Evolutionary conservation across 1,140 invertebrate species (phyloP).

Genomic region (Drosophila parvula): DNA sequence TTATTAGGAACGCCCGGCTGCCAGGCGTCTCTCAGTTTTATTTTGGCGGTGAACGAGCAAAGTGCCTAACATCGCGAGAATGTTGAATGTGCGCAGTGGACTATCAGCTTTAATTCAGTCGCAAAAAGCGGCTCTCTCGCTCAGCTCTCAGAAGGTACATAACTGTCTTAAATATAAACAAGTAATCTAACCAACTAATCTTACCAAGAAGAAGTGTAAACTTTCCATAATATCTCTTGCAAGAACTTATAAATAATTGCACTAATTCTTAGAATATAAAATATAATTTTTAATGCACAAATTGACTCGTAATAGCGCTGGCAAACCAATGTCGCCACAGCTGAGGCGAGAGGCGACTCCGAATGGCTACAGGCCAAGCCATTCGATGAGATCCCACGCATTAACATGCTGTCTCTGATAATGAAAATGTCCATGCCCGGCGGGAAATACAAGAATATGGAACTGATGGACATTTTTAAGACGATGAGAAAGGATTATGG

Average conservation of each 20-base stretch:
- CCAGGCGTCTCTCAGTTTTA: slow-evolving; percentile 19
- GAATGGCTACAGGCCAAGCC: slow-evolving; percentile 58
- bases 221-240: neutral
- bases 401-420: slow-evolving; percentile 16
- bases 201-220: neutral
- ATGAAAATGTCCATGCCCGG: slow-evolving; percentile 63
- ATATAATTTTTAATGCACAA: neutral
- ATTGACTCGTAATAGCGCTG: slow-evolving; percentile 29
- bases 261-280: neutral
- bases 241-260: neutral
- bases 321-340: slow-evolving; percentile 50
- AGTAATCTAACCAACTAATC: slow-evolving; percentile 12
- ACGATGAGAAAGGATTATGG: slow-evolving; percentile 52
- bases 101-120: slow-evolving; percentile 23
- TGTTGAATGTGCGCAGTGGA: slow-evolving; percentile 53
- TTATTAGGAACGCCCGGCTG: slow-evolving; percentile 3
- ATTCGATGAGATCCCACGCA: slow-evolving; percentile 40
- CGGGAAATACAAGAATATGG: slow-evolving; percentile 68
- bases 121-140: slow-evolving; percentile 26
- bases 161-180: slow-evolving; percentile 10
- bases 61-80: slow-evolving; percentile 34
- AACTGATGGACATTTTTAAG: slow-evolving; percentile 33
- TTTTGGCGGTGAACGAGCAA: slow-evolving; percentile 9
- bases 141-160: slow-evolving; percentile 13
- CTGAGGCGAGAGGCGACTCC: slow-evolving; percentile 22